A percentile compares a stretch with the other conserved stretches of the same genome.
phyloP scores from a whole-genome alignment of 2,797 vertebrate genomes.

The Syncerus caffer region DNA sequence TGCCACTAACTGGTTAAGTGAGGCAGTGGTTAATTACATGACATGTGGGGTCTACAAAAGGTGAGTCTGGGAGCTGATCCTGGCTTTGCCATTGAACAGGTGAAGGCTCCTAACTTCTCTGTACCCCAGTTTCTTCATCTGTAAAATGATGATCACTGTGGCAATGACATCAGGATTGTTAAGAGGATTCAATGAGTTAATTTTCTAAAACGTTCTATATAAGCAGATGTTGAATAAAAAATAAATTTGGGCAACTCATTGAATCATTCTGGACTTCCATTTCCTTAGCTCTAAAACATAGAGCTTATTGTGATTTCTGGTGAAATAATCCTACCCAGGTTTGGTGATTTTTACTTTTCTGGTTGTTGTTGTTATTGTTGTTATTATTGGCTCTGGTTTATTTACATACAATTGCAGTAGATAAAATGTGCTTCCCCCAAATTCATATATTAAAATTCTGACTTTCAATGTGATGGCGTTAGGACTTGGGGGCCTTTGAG shows the following conservation, averaged over 20 bases:
- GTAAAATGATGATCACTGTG: not conserved
- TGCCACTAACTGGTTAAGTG: not conserved
- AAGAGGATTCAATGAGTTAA: not conserved
- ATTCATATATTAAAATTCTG: not conserved
- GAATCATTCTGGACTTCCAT: not conserved
- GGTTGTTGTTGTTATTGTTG: not conserved
- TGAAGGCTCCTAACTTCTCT: not conserved
- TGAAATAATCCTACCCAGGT: not conserved
- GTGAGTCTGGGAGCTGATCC: not conserved
- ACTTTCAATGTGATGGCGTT: not conserved
- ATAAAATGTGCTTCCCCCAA: not conserved
- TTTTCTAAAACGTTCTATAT: not conserved
- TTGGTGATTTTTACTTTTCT: not conserved
- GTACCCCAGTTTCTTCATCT: not conserved
- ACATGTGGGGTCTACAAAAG: fast-evolving
- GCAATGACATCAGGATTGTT: not conserved
- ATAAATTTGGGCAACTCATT: not conserved
- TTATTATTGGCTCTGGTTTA: not conserved
- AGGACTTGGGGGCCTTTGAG: not conserved
- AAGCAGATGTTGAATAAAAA: not conserved
- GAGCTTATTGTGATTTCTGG: not conserved
- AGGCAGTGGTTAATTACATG: not conserved
- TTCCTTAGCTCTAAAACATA: not conserved
- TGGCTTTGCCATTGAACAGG: not conserved
- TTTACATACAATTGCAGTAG: not conserved